Evolutionary conservation across 1,140 invertebrate species (phyloP).

Genomic region (Akabosia matsudoensis): DNA sequence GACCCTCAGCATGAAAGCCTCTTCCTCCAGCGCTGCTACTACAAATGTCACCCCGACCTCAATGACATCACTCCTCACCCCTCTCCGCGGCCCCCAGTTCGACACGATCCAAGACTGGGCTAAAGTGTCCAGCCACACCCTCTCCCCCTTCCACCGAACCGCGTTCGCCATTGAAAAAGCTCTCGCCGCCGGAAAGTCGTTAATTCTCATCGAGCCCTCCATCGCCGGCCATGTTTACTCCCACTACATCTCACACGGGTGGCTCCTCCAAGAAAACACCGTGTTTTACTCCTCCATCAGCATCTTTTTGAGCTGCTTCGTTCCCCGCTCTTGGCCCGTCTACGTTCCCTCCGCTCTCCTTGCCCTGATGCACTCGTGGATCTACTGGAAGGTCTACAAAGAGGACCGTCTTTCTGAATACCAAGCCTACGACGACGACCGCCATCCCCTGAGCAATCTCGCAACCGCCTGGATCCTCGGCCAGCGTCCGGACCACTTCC

Average conservation of each 20-base stretch:
- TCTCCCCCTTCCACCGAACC: not conserved
- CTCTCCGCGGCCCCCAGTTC: not conserved
- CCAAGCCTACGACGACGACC: conserved; percentile 3
- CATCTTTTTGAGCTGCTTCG: not conserved
- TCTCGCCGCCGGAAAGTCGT: not conserved
- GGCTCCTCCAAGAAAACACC: conserved; percentile 8
- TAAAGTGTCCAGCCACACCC: not conserved
- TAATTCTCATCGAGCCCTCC: not conserved
- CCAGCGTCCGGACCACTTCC: conserved; percentile 1
- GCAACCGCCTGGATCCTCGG: not conserved
- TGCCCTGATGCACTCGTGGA: not conserved
- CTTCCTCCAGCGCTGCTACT: too few species aligned
- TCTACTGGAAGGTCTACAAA: not conserved
- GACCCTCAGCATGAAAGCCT: too few species aligned
- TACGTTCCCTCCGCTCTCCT: not conserved
- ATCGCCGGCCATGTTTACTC: not conserved
- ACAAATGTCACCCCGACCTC: too few species aligned
- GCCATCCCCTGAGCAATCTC: conserved; percentile 5
- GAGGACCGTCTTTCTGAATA: not conserved
- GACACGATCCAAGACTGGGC: not conserved
- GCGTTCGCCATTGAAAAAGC: not conserved
- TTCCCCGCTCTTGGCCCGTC: not conserved
- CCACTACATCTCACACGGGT: not conserved
- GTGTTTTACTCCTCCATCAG: not conserved
- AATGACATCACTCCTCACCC: not conserved